Evolutionary conservation across 2,113 vertebrate genomes (phyloP), one percentile per base, ranked within the genome.

Genomic region (Tympanuchus pallidicinctus): DNA sequence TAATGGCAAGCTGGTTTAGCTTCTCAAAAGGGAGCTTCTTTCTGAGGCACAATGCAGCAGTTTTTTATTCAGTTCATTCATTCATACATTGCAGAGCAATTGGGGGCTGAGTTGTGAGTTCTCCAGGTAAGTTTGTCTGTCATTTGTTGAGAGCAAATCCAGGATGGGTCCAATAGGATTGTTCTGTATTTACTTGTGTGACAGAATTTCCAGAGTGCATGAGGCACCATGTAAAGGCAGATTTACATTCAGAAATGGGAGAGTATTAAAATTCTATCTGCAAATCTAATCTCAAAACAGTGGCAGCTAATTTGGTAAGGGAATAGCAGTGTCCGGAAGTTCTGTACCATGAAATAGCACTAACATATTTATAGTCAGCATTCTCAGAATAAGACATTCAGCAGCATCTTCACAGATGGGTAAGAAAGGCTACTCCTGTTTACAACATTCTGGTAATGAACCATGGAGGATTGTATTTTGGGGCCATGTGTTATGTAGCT

Each of bases 401-500:
- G 77, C n/a, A 52, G 48, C 61, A 57, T 71, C 74, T 89, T 94
- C 45, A 9, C 40, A 89, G 81, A 45, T 85, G 94, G 90, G 85
- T 95, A 79, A 75, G 80, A 90, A 90, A 88, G 36, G 42, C 64
- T 81, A 19, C 69, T 86, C 42, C 56, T 94, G 63, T 95, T 95
- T 94, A 65, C 82, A 85, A 80, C 74, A 64, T 67, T 69, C 75
- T 91, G 74, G 74, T 92, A 93, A 96, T 65, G 84, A 77, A 65
- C 36, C 84, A 65, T 92, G 89, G 95, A 96, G 69, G 86, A 64
- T 80, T 63, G 74, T 80, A n/a, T 75, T 96, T 74, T 85, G 71
- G 79, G 81, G 38, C 91, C 93, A 92, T 94, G 93, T 94, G 93
- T 91, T 89, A 94, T 65, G 30, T 40, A 91, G 93, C 30, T 95